Evolutionary conservation across 1,140 invertebrate species (phyloP), one percentile per base, ranked within the genome.

Genomic region (Drosophila pectinifera): DNA sequence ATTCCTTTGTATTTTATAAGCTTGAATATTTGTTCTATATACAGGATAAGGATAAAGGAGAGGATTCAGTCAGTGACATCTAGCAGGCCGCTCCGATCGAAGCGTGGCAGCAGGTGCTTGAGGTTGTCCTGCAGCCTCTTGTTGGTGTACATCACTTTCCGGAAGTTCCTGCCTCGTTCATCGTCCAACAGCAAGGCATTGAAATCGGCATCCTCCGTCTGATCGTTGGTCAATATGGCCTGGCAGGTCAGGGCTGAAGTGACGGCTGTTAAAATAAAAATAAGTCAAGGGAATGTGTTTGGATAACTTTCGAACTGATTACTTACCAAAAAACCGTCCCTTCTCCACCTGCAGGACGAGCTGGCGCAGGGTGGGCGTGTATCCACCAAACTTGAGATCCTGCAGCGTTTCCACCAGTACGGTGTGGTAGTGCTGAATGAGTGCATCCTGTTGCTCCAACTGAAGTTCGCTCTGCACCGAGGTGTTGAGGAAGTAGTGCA

Each of bases 401-500:
- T 57, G 58, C 8, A 92, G 58, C 0, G 76, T 90, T 28, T 89
- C 73, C 3, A 62, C 61, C 0, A 92, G 72, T 16, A 91, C 57
- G 2, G 16, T 13, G 43, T 92, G 84, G 53, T 92, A 92, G 46
- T 82, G 88, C 43, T 92, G 72, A n/a, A 92, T 53, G 38, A 92
- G 31, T 6, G 51, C 77, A 11, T 88, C 75, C 26, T 79, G 61
- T 3, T 78, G 53, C 14, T 90, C 31, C 0, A 69, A 59, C 1
- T 75, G 78, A 6, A 92, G 14, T 0, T 78, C 48, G 0, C 55
- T 36, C 10, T 61, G 31, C 7, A 92, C 41, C 0, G 86, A 91
- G 1, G 78, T 86, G 13, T 79, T 76, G 3, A 92, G 58, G 28
- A 92, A 92, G 34, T 91, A 92, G 48, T 90, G 86, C 8, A 92